A percentile compares a stretch with the other conserved stretches of the same genome.
Evolutionary conservation across 2,888 invertebrate genomes (phyloP).

Genomic region (Yponomeuta plumbellus): DNA sequence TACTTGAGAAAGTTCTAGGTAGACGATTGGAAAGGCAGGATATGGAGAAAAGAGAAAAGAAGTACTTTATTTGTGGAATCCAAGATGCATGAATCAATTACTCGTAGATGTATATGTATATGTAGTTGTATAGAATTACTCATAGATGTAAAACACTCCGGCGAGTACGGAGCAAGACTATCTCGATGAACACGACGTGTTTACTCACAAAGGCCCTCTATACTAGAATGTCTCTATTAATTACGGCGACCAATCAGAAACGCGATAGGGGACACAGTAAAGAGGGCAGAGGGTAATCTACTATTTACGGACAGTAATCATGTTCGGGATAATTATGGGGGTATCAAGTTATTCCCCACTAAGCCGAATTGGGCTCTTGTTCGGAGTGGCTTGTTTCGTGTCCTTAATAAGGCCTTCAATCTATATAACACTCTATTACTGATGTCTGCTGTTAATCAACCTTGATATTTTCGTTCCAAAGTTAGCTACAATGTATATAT

Average conservation of each 20-base stretch:
- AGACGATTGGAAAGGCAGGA: too few species aligned
- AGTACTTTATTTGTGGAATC: too few species aligned
- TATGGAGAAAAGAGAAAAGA: too few species aligned
- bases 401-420: neutral
- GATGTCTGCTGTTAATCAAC: too few species aligned
- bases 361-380: neutral
- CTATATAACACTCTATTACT: too few species aligned
- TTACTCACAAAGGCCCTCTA: neutral
- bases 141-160: neutral
- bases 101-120: too few species aligned
- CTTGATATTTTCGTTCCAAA: too few species aligned
- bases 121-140: too few species aligned
- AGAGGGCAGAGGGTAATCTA: conserved; percentile 1
- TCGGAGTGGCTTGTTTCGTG: neutral
- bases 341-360: neutral
- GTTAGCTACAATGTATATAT: too few species aligned
- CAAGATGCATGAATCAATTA: too few species aligned
- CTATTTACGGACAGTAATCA: conserved; percentile 1
- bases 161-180: neutral
- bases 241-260: neutral
- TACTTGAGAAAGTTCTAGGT: too few species aligned
- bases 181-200: neutral
- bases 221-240: conserved; percentile 1
- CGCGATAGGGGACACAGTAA: conserved; percentile 1
- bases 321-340: conserved; percentile 1